Percentiles rank a stretch among this genome's conserved stretches.
Conservation (phyloP, 1,140 invertebrate species). For the Megalonaias nervosa region DNA sequence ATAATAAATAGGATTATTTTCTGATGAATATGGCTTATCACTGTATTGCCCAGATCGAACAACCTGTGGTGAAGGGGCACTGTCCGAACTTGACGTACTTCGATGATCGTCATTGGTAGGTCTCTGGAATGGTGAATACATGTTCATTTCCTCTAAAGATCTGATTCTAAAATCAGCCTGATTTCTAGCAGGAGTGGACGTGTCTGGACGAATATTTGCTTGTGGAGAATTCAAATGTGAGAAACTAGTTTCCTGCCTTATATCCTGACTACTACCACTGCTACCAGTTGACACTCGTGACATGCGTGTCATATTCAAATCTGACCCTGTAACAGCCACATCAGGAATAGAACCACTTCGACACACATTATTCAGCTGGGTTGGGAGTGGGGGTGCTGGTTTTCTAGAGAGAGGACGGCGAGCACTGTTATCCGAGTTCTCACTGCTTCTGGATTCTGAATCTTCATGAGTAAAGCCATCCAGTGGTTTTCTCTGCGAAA, state of each 20-base stretch:
- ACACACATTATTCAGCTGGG: background rate
- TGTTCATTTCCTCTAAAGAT: slow-evolving; percentile 28
- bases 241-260: slow-evolving; percentile 24
- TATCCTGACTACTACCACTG: slow-evolving; percentile 32
- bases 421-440: slow-evolving; percentile 25
- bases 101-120: slow-evolving; percentile 2
- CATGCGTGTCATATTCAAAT: slow-evolving; percentile 28
- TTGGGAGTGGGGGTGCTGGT: slow-evolving; percentile 26
- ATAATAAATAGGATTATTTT: slow-evolving; percentile 12
- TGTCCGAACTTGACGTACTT: slow-evolving; percentile 14
- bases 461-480: slow-evolving; percentile 20
- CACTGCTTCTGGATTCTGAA: slow-evolving; percentile 31
- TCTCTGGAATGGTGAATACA: slow-evolving; percentile 15
- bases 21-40: slow-evolving; percentile 2
- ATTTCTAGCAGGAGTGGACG: slow-evolving; percentile 24
- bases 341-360: slow-evolving; percentile 25
- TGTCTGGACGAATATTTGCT: slow-evolving; percentile 32
- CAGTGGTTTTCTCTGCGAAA: slow-evolving; percentile 19
- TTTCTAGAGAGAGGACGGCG: background rate
- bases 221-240: slow-evolving; percentile 17
- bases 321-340: slow-evolving; percentile 20
- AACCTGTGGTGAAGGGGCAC: slow-evolving; percentile 7
- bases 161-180: background rate
- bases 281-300: slow-evolving; percentile 33
- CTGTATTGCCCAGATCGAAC: slow-evolving; percentile 11